phyloP scores from a whole-genome alignment of 2,888 invertebrate genomes.

The Steinernema carpocapsae region DNA sequence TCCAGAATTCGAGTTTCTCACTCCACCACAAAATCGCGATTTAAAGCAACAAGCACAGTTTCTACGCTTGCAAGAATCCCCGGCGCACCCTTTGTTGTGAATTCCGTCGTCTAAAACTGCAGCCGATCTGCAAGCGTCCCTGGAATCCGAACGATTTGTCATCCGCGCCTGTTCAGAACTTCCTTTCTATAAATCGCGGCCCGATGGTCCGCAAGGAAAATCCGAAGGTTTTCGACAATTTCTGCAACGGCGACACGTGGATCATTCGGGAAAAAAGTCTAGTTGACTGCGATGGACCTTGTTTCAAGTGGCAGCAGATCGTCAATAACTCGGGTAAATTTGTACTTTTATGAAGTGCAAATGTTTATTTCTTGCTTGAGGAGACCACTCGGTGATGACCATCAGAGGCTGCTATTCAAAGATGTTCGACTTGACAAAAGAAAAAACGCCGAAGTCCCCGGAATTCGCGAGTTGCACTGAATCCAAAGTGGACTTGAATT shows the following conservation, averaged over 20 bases:
- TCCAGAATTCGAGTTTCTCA: too few relatives aligned
- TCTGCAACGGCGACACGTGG: constrained; percentile 63
- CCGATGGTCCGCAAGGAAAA: constrained; percentile 54
- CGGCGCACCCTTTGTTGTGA: too few relatives aligned
- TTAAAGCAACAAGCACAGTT: too few relatives aligned
- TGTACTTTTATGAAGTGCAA: not conserved
- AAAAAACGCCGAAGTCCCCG: constrained; percentile 31
- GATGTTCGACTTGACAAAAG: constrained; percentile 42
- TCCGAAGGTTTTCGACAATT: constrained; percentile 60
- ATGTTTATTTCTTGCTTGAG: constrained; percentile 40
- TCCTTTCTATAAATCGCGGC: constrained; percentile 60
- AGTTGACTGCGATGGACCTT: constrained; percentile 62
- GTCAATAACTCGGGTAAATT: constrained; percentile 61
- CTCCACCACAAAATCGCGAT: too few relatives aligned
- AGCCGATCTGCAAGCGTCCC: too few relatives aligned
- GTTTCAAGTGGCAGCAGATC: constrained; percentile 66
- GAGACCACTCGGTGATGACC: constrained; percentile 60
- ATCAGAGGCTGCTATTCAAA: constrained; percentile 63
- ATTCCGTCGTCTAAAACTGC: too few relatives aligned
- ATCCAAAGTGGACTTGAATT: constrained; percentile 27
- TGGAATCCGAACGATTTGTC: too few relatives aligned
- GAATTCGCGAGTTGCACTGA: not conserved
- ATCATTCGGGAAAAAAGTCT: constrained; percentile 58
- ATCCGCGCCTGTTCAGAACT: too few relatives aligned
- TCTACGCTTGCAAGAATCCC: too few relatives aligned